Evolutionary conservation across 2,797 vertebrate genomes (phyloP), one percentile per base, ranked within the genome.

Genomic region (Urosaurus nigricauda): DNA sequence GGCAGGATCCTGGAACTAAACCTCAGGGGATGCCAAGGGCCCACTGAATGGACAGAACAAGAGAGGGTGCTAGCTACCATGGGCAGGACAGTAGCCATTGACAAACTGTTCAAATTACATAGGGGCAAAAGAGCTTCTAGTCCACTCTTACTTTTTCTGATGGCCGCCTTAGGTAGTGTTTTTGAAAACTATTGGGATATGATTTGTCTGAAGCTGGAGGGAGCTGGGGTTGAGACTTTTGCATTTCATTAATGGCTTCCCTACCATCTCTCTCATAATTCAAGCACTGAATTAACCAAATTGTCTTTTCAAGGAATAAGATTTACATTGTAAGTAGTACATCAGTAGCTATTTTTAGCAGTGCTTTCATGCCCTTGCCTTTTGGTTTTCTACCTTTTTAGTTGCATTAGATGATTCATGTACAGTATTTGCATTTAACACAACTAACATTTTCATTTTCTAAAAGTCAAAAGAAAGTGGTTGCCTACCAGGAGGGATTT

Each of bases 301-400:
- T 19, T 83, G 47, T 21, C 77, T 80, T 51, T 65, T 79, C n/a
- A 56, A 74, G 19, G 29, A 79, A 26, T 47, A 37, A 79, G 29
- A 60, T 47, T 71, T 60, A 60, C 9, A 60, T 29, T 79, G 37
- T 40, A 79, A 58, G n/a, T 47, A 70, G 56, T 47, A 17, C 37
- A 84, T n/a, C 87, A 71, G 47, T 79, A 26, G 12, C 75, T 88
- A 26, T 68, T 70, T 88, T 78, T 70, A 6, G 56, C 53, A 47
- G 40, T 13, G 43, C 4, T 0, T 71, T 71, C 14, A 17, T 71
- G 35, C 71, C 56, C n/a, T 47, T 85, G 37, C 43, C 40, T 78
- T 83, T 51, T 60, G 14, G 14, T 71, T 71, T 58, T 40, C 70
- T n/a, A 56, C 14, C 24, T 84, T 58, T 85, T 80, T 26, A 58